A percentile compares a stretch with the other conserved stretches of the same genome.
Evolutionary conservation across 1,140 invertebrate genomes (phyloP).

Genomic region (Drosophila pseudoananassae): DNA sequence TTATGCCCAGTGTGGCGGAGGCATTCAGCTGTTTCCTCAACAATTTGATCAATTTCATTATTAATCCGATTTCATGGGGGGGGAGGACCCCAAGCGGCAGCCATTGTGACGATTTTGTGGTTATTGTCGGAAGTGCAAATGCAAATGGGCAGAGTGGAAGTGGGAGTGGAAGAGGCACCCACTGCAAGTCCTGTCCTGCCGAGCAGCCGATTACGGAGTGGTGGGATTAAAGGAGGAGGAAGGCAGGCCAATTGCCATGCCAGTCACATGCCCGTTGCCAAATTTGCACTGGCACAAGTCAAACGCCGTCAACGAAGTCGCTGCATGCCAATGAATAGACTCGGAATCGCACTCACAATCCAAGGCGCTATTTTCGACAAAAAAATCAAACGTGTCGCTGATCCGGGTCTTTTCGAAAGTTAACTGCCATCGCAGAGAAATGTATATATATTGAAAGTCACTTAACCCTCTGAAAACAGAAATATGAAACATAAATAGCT

Average conservation of each 20-base stretch:
- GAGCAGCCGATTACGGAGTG: background rate
- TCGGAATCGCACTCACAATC: constrained; percentile 21
- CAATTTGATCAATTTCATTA: constrained; percentile 59
- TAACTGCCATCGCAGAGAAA: constrained; percentile 22
- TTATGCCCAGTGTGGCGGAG: constrained; percentile 22
- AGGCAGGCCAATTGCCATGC: constrained; percentile 37
- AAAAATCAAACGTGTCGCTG: constrained; percentile 60
- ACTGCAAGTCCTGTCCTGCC: background rate
- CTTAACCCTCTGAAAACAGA: constrained; percentile 14
- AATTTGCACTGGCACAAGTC: constrained; percentile 61
- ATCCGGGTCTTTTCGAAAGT: constrained; percentile 32
- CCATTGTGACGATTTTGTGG: constrained; percentile 50
- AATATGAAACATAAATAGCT: background rate
- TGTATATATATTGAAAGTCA: constrained; percentile 1
- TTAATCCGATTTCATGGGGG: constrained; percentile 54
- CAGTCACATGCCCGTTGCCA: constrained; percentile 59
- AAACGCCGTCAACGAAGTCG: constrained; percentile 53
- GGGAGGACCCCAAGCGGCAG: constrained; percentile 17
- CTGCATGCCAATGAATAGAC: constrained; percentile 70
- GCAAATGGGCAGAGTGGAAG: background rate
- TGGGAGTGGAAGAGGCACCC: background rate
- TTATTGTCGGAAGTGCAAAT: constrained; percentile 53
- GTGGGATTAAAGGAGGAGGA: background rate
- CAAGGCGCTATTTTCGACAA: constrained; percentile 15
- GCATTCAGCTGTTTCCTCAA: constrained; percentile 55